These are phyloP conservation scores for Eulithis testata DNA, from an alignment of 2,888 invertebrate genomes.

Conservation along the genomic window DNA sequence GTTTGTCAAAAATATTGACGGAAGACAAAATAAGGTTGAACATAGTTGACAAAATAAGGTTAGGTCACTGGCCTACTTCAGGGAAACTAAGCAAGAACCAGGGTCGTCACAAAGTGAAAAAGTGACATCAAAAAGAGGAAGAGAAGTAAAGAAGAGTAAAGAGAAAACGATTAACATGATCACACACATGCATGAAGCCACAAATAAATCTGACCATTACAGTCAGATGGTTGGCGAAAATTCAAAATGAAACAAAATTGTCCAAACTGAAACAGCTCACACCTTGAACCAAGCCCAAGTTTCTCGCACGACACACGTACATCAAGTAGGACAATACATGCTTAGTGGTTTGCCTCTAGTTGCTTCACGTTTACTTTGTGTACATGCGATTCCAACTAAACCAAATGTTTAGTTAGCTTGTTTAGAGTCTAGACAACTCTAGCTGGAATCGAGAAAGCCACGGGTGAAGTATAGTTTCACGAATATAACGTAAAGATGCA, in stretches of 20 bases:
- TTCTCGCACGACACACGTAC: conserved; percentile 30
- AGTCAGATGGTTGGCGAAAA: too few species aligned
- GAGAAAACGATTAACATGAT: background rate
- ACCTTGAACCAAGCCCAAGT: conserved; percentile 36
- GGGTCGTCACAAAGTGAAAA: too few species aligned
- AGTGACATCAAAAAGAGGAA: background rate
- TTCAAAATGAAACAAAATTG: too few species aligned
- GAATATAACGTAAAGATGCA: too few species aligned
- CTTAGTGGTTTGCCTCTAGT: conserved; percentile 43
- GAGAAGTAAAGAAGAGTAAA: background rate
- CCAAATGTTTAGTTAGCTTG: conserved; percentile 27
- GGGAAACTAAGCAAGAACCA: background rate
- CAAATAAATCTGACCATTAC: too few species aligned
- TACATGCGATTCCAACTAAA: conserved; percentile 32
- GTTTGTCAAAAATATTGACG: too few species aligned
- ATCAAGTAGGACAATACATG: conserved; percentile 49
- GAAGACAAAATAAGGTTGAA: too few species aligned
- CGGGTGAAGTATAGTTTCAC: too few species aligned
- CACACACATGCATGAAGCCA: too few species aligned
- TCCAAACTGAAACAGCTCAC: conserved; percentile 18
- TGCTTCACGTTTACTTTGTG: conserved; percentile 32
- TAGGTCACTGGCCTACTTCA: background rate
- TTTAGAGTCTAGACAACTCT: conserved; percentile 16
- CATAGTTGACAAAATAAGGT: too few species aligned
- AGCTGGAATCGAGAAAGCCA: conserved; percentile 19